Conservation (phyloP, 2,113 vertebrate genomes). For the Phrynocephalus versicolor region DNA sequence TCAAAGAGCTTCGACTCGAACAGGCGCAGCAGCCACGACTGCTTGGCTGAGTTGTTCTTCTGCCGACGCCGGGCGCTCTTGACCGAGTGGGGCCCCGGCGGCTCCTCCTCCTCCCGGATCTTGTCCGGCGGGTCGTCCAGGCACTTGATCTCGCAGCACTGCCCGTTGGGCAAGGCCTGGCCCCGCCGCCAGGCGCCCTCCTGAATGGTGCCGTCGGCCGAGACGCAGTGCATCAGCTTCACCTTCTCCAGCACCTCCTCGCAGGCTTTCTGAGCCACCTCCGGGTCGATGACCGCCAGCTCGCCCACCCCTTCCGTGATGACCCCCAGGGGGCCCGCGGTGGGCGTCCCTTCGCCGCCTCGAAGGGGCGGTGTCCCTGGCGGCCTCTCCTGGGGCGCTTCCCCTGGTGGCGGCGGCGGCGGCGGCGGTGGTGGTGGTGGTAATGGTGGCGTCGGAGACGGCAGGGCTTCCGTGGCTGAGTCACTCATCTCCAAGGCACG, state of each 20-base stretch:
- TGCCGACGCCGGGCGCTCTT: conserved; percentile 80
- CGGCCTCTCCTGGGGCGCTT: neutral
- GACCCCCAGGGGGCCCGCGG: conserved; percentile 74
- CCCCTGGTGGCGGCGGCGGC: conserved; percentile 28
- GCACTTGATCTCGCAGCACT: conserved; percentile 62
- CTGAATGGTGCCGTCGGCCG: conserved; percentile 19
- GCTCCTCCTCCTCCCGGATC: conserved; percentile 78
- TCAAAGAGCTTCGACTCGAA: conserved; percentile 97
- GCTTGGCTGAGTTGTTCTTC: conserved; percentile 88
- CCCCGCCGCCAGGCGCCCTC: neutral
- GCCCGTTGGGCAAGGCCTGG: conserved; percentile 68
- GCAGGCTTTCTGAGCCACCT: conserved; percentile 89
- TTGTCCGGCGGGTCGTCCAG: conserved; percentile 44
- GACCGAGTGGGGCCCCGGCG: conserved; percentile 54
- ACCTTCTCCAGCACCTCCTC: conserved; percentile 92
- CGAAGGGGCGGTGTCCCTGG: conserved; percentile 48
- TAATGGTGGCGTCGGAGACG: conserved; percentile 31
- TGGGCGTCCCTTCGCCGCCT: conserved; percentile 52
- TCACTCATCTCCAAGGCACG: conserved; percentile 74
- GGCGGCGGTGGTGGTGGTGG: too few relatives aligned
- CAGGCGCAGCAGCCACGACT: conserved; percentile 93
- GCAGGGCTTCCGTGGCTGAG: conserved; percentile 44
- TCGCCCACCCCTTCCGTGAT: conserved; percentile 88
- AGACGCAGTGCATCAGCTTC: conserved; percentile 71
- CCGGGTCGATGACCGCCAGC: conserved; percentile 85